Evolutionary conservation across 2,113 vertebrate species (phyloP).

Genomic region (Microtus oregoni): DNA sequence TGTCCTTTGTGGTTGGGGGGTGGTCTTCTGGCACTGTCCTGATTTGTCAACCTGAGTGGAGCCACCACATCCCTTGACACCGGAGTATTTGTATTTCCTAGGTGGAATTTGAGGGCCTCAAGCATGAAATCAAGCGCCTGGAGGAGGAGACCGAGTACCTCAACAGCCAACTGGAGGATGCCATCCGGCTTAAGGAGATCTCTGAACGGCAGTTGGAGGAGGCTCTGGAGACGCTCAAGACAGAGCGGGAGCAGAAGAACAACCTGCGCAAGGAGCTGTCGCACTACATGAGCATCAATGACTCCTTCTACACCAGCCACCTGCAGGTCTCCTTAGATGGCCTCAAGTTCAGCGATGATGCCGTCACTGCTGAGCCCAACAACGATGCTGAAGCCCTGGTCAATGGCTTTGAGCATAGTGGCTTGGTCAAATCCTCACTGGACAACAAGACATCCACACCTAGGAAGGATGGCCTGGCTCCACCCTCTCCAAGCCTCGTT

Average conservation of each 20-base stretch:
- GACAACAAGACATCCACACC: slow-evolving; percentile 88
- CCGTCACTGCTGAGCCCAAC: slow-evolving; percentile 91
- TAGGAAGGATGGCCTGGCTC: slow-evolving; percentile 91
- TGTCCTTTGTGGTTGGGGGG: not conserved
- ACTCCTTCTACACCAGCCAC: slow-evolving; percentile 94
- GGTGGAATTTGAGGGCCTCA: slow-evolving; percentile 99
- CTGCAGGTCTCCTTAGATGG: slow-evolving; percentile 94
- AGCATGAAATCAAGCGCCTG: slow-evolving; percentile 96
- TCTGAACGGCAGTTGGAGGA: slow-evolving; percentile 96
- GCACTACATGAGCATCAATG: slow-evolving; percentile 97
- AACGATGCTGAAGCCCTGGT: slow-evolving; percentile 92
- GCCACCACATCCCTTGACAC: not conserved
- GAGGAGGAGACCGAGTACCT: slow-evolving; percentile 97
- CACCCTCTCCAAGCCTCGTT: slow-evolving; percentile 95
- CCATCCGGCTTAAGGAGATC: slow-evolving; percentile 96
- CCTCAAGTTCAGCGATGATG: slow-evolving; percentile 93
- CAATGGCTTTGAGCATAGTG: slow-evolving; percentile 93
- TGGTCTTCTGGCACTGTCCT: not conserved
- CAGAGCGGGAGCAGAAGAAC: slow-evolving; percentile 97
- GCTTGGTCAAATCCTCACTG: slow-evolving; percentile 89
- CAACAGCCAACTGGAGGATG: slow-evolving; percentile 97
- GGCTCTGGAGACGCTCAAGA: slow-evolving; percentile 96
- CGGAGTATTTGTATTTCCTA: slow-evolving; percentile 66
- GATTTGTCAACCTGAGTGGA: not conserved
- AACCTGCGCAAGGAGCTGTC: slow-evolving; percentile 96